These are phyloP conservation scores for Harmothoe impar DNA, from an alignment of 2,888 invertebrate species.

Conservation along the genomic window DNA sequence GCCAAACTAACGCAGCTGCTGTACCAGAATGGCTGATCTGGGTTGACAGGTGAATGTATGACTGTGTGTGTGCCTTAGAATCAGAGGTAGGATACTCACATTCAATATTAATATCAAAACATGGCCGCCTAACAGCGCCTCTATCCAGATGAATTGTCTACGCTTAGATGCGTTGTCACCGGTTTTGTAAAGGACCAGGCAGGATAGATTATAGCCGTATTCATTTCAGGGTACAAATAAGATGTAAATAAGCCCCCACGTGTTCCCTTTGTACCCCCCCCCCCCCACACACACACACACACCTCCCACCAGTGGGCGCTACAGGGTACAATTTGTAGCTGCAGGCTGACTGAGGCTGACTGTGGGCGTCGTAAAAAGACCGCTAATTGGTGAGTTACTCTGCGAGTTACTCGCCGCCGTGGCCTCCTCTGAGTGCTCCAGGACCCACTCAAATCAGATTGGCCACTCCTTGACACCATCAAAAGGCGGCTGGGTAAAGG, in stretches of 20 bases:
- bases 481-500: background rate
- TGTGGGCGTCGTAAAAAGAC: background rate
- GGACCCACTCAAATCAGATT: slow-evolving; percentile 30
- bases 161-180: too few species aligned
- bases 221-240: background rate
- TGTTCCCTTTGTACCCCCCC: background rate
- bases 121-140: too few species aligned
- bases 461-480: slow-evolving; percentile 23
- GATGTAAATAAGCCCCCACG: background rate
- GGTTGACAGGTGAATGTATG: too few species aligned
- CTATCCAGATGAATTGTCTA: too few species aligned
- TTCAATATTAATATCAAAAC: too few species aligned
- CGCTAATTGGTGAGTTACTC: slow-evolving; percentile 38
- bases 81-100: too few species aligned
- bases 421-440: background rate
- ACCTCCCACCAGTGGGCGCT: background rate
- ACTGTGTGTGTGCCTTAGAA: too few species aligned
- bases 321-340: background rate
- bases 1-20: too few species aligned
- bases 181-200: too few species aligned
- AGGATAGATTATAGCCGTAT: background rate
- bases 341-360: too few species aligned
- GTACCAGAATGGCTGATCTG: too few species aligned
- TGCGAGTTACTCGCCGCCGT: background rate
- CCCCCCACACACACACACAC: too few species aligned